Conservation (phyloP, 2,797 vertebrate species). For the Poeciliopsis turneri region DNA sequence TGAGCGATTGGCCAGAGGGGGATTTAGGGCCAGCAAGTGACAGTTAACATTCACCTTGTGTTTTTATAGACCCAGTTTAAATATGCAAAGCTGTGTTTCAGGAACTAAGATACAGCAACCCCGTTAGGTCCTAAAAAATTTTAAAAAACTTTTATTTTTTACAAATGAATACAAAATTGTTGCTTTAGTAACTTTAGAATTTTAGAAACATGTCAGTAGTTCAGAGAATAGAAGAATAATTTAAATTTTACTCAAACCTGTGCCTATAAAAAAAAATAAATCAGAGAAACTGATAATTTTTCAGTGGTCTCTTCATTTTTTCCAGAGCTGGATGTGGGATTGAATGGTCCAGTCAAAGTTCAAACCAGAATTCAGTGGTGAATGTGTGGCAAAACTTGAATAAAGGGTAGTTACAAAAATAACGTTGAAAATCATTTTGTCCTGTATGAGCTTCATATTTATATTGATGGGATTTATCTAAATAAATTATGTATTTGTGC, state of each 20-base stretch:
- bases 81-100: conserved; percentile 44
- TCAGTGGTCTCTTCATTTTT: no score
- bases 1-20: conserved; percentile 68
- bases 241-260: no score
- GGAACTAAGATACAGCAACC: conserved; percentile 32
- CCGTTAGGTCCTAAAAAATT: conserved; percentile 24
- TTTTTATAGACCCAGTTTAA: conserved; percentile 64
- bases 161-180: no score
- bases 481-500: conserved; percentile 22
- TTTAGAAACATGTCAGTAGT: no score
- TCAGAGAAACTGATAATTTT: no score
- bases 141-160: not conserved
- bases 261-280: no score
- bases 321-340: not conserved
- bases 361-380: not conserved
- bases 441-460: conserved; percentile 18
- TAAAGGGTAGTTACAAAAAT: no score
- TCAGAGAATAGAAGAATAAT: no score
- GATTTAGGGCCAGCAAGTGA: conserved; percentile 71
- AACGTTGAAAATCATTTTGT: no score
- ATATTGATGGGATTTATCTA: conserved; percentile 16
- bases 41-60: conserved; percentile 78
- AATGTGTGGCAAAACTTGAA: not conserved
- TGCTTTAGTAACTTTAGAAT: no score
- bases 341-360: not conserved